Evolutionary conservation across 64 coral and sea anemone species (phyloP), one percentile per base, ranked within the genome.

Genomic region (Pocillopora damicornis): DNA sequence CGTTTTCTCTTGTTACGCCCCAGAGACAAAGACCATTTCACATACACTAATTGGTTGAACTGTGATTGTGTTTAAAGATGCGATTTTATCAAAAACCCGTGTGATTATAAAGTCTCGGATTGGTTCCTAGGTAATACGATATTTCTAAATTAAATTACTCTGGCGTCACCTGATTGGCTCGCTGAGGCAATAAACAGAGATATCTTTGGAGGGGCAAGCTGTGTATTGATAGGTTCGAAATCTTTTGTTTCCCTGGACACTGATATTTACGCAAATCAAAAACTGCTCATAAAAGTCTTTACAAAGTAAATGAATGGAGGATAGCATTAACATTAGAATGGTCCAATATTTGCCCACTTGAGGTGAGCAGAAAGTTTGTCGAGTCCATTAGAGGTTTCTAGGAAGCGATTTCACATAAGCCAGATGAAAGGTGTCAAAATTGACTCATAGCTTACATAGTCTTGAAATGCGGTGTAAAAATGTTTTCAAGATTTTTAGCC

Each of bases 11-110:
- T 62, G 92, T 89, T 89, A 88, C 89, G 92, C 95, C 95, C 94
- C 61, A 81, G 77, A 80, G 87, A 94, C 92, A 98, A 98, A 87
- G 87, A 61, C 15, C 83, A 91, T 94, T 94, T 98, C 89, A 79
- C 81, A 68, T 59, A 10, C 80, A 91, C 89, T 98, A 98, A 98
- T 98, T 98, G 92, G 80, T 86, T 86, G 89, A 89, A 91, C 76
- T 92, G 77, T 81, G 77, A 87, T 95, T 88, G 84, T 95, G 85
- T 76, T 88, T 95, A 90, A 91, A 79, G 89, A 87, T 89, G 75
- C 81, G 95, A 98, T 98, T 94, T 92, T 85, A 92, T 92, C 89
- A 92, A 88, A 91, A 92, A 92, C 75, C 90, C 63, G 90, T 80
- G 88, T 86, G 87, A 89, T 89, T 81, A 85, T 65, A 57, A 86